These are phyloP conservation scores for Patella depressa DNA, from an alignment of 2,888 invertebrate species.

Conservation along the genomic window DNA sequence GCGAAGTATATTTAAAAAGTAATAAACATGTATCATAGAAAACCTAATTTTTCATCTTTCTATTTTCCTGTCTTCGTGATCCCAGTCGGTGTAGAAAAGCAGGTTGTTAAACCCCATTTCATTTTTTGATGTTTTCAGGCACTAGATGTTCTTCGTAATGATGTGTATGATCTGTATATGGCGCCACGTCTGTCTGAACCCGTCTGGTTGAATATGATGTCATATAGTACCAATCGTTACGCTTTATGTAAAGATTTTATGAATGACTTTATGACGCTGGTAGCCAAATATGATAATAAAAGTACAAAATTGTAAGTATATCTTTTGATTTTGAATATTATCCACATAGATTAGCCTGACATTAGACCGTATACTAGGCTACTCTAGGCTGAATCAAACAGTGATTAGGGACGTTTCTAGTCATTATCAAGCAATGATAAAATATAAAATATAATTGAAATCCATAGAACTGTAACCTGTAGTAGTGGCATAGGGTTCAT, in stretches of 20 bases:
- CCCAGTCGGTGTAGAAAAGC: no score
- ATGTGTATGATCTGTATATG: constrained; percentile 80
- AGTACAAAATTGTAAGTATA: constrained; percentile 85
- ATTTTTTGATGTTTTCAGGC: constrained; percentile 54
- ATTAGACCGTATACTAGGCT: no score
- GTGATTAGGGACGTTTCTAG: no score
- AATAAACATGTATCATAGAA: neutral
- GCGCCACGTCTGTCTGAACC: constrained; percentile 79
- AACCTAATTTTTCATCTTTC: neutral
- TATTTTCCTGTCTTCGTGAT: no score
- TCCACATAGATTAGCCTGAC: no score
- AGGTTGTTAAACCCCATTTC: neutral
- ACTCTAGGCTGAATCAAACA: no score
- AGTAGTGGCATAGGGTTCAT: no score
- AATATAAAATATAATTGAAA: no score
- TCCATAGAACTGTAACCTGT: no score
- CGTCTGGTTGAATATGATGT: constrained; percentile 78
- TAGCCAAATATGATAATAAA: constrained; percentile 81
- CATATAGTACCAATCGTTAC: constrained; percentile 72
- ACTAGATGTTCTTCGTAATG: constrained; percentile 69
- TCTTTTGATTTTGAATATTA: no score
- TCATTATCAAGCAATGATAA: no score
- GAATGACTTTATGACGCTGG: constrained; percentile 67
- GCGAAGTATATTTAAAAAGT: no score
- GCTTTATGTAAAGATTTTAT: constrained; percentile 69